Evolutionary conservation across 2,113 vertebrate species (phyloP).

Genomic region (Acrocephalus kingi): DNA sequence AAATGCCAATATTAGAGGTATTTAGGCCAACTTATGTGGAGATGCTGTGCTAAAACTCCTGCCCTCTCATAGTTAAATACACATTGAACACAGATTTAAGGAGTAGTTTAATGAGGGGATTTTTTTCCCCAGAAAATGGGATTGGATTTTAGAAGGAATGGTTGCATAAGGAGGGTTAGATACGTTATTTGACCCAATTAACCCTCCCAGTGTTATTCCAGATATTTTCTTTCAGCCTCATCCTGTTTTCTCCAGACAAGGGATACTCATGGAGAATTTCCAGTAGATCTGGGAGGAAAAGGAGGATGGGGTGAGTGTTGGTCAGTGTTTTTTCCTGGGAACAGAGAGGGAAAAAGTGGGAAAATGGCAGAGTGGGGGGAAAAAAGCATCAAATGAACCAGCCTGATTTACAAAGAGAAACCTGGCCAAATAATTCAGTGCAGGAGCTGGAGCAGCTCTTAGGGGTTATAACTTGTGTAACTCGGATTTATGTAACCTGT

Average conservation of each 20-base stretch:
- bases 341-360: neutral
- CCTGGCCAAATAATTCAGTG: neutral
- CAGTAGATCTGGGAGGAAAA: accelerated
- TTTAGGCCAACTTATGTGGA: neutral
- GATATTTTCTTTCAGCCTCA: neutral
- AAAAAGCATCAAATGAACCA: neutral
- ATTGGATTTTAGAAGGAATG: neutral
- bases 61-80: neutral
- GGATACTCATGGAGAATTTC: neutral
- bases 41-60: neutral
- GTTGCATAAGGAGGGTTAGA: neutral
- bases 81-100: neutral
- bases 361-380: neutral
- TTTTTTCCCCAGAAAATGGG: neutral
- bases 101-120: neutral
- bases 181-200: neutral
- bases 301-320: neutral
- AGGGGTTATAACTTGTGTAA: neutral
- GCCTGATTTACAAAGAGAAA: neutral
- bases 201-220: neutral
- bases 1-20: neutral
- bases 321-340: neutral
- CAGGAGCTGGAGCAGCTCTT: neutral
- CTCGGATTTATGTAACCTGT: neutral
- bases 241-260: neutral